These are phyloP conservation scores for Pogonus chalceus DNA, from an alignment of 1,140 invertebrate genomes.

Conservation along the genomic window DNA sequence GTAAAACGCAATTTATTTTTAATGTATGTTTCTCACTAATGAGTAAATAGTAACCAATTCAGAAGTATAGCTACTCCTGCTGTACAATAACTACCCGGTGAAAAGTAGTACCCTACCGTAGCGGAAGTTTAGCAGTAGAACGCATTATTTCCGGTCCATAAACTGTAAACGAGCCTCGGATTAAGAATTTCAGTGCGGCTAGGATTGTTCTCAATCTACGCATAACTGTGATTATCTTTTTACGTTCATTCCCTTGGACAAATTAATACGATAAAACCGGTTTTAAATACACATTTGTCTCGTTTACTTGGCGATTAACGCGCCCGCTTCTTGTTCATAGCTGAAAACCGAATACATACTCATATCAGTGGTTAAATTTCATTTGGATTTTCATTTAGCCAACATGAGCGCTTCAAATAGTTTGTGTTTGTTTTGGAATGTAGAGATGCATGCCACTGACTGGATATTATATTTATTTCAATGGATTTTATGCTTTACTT, in stretches of 20 bases:
- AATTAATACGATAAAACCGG: constrained; percentile 1
- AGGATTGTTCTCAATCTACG: not conserved
- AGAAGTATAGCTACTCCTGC: not conserved
- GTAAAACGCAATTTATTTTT: no score
- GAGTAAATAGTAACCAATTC: no score
- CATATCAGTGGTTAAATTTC: no score
- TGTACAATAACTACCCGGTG: not conserved
- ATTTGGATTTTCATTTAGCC: no score
- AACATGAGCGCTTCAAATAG: no score
- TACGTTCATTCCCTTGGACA: not conserved
- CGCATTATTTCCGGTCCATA: not conserved
- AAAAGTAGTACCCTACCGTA: not conserved
- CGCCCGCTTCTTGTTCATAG: no score
- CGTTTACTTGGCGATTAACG: not conserved
- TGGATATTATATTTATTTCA: no score
- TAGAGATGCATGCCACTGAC: no score
- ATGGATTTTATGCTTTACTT: no score
- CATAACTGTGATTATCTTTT: not conserved
- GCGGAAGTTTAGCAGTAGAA: not conserved
- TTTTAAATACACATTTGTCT: not conserved
- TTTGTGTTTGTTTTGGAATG: no score
- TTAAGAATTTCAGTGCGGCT: not conserved
- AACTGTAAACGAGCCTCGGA: not conserved
- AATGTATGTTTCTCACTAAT: no score
- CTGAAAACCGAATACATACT: no score